phyloP scores from a whole-genome alignment of 2,797 vertebrate species.

The Antennarius maculatus region DNA sequence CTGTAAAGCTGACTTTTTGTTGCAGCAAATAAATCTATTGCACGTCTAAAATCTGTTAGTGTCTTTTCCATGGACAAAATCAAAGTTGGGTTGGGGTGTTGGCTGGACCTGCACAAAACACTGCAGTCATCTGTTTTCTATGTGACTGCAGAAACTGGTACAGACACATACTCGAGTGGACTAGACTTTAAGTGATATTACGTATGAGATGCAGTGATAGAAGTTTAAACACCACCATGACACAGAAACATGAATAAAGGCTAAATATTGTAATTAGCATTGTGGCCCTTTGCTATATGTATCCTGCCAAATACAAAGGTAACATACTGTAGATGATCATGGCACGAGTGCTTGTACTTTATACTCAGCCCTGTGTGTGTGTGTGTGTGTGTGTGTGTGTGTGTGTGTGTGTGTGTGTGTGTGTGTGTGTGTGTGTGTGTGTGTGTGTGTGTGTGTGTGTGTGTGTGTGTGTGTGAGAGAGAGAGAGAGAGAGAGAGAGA shows the following conservation, averaged over 20 bases:
- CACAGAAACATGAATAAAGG: constrained; percentile 42
- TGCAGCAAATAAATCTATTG: constrained; percentile 21
- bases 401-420: constrained; percentile 3
- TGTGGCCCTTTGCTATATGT: constrained; percentile 61
- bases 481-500: background rate
- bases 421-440: constrained; percentile 29
- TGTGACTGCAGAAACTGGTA: constrained; percentile 24
- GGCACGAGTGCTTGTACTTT: constrained; percentile 34
- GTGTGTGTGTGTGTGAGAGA: constrained; percentile 3
- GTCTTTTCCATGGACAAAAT: constrained; percentile 40
- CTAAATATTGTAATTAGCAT: constrained; percentile 70
- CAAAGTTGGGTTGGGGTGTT: constrained; percentile 14
- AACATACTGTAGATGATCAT: constrained; percentile 38
- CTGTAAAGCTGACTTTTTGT: constrained; percentile 39
- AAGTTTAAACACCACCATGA: constrained; percentile 38
- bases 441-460: constrained; percentile 35
- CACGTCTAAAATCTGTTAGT: constrained; percentile 19
- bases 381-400: background rate
- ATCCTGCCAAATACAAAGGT: constrained; percentile 34
- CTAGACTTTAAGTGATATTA: constrained; percentile 18
- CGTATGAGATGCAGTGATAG: constrained; percentile 27
- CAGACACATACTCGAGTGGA: constrained; percentile 7
- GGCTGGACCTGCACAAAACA: constrained; percentile 47
- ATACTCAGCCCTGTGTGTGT: constrained; percentile 27
- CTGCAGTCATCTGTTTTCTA: constrained; percentile 64